These are phyloP conservation scores for Macrosteles quadrilineatus DNA, from an alignment of 1,140 invertebrate genomes.

Conservation along the genomic window DNA sequence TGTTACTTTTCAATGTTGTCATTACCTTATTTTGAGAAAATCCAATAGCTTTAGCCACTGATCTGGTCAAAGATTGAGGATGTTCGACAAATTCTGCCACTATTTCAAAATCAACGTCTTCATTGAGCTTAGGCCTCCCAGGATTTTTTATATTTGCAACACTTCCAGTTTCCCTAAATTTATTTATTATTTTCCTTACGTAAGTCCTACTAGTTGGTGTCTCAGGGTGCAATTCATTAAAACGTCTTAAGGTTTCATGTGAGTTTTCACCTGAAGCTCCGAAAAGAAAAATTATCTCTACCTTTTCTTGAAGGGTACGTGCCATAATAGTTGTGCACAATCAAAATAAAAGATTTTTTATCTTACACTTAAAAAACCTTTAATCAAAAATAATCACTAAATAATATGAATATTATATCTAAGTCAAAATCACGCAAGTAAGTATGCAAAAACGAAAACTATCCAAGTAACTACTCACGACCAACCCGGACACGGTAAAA, in stretches of 20 bases:
- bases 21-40: background rate
- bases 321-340: background rate
- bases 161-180: background rate
- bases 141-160: background rate
- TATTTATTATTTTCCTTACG: background rate
- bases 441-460: too few species aligned
- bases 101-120: slow-evolving; percentile 2
- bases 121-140: background rate
- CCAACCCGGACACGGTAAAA: too few species aligned
- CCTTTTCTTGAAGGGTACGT: background rate
- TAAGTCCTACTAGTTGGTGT: background rate
- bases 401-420: too few species aligned
- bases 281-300: slow-evolving; percentile 1
- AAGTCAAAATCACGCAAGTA: too few species aligned
- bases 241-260: background rate
- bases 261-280: background rate
- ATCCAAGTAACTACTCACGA: too few species aligned
- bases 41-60: background rate
- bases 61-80: background rate
- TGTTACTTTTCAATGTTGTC: background rate
- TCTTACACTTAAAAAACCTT: too few species aligned
- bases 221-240: slow-evolving; percentile 2
- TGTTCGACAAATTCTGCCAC: background rate
- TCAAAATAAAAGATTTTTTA: too few species aligned
- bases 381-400: too few species aligned